These are phyloP conservation scores for Sphyrna mokarran DNA, from an alignment of 2,113 vertebrate genomes.

Conservation along the genomic window DNA sequence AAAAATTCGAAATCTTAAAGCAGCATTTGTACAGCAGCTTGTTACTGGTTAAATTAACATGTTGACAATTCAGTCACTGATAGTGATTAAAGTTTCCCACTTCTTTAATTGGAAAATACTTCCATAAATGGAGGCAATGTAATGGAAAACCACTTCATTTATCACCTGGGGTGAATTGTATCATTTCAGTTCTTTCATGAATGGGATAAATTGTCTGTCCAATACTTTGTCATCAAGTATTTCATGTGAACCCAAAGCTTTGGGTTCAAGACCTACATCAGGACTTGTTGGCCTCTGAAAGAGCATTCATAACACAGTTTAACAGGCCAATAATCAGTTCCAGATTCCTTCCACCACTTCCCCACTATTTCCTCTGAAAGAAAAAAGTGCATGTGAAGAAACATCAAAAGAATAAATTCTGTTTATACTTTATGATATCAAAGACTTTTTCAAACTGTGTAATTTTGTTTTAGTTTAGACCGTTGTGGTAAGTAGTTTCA, in stretches of 20 bases:
- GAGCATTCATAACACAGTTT: too few relatives aligned
- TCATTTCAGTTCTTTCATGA: neutral
- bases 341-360: too few relatives aligned
- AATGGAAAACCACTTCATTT: neutral
- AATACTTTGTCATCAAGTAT: neutral
- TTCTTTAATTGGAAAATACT: neutral
- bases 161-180: neutral
- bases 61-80: neutral
- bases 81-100: neutral
- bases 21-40: neutral
- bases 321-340: too few relatives aligned
- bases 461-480: neutral
- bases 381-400: too few relatives aligned
- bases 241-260: neutral
- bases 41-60: neutral
- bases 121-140: neutral
- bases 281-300: too few relatives aligned
- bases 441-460: neutral
- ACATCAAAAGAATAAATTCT: neutral
- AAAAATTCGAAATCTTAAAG: neutral
- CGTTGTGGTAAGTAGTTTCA: neutral
- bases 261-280: too few relatives aligned
- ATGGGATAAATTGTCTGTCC: neutral
- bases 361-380: too few relatives aligned
- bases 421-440: neutral